These are phyloP conservation scores for Jaculus jaculus DNA, from an alignment of 2,113 vertebrate species.

Conservation along the genomic window DNA sequence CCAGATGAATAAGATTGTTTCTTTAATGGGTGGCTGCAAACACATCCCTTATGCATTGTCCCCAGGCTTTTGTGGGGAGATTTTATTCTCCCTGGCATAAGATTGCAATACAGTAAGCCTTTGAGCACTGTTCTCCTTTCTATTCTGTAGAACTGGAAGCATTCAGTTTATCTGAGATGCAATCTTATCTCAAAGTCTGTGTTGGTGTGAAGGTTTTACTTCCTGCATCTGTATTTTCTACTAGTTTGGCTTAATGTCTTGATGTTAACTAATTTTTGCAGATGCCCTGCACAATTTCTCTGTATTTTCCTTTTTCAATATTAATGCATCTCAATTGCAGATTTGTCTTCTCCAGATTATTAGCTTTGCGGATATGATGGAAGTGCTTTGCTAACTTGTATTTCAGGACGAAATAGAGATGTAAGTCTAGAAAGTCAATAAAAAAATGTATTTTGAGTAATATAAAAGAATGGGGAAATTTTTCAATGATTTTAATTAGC, in stretches of 20 bases:
- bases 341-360: conserved; percentile 37
- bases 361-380: neutral
- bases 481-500: neutral
- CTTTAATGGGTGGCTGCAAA: conserved; percentile 11
- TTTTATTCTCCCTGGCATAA: neutral
- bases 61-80: neutral
- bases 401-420: neutral
- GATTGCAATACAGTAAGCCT: neutral
- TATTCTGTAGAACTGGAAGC: conserved; percentile 12
- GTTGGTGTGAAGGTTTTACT: neutral
- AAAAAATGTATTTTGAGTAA: neutral
- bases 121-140: neutral
- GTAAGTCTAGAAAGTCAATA: neutral
- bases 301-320: neutral
- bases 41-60: neutral
- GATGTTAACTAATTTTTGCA: neutral
- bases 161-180: conserved; percentile 7
- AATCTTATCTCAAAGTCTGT: neutral
- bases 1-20: conserved; percentile 16
- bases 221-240: neutral
- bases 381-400: neutral
- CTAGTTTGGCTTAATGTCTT: neutral
- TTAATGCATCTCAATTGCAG: neutral
- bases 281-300: neutral
- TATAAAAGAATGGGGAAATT: neutral